A percentile compares a stretch with the other conserved stretches of the same genome.
These are phyloP conservation scores for Pterophyllum scalare DNA, from an alignment of 2,113 vertebrate species.

Conservation along the genomic window DNA sequence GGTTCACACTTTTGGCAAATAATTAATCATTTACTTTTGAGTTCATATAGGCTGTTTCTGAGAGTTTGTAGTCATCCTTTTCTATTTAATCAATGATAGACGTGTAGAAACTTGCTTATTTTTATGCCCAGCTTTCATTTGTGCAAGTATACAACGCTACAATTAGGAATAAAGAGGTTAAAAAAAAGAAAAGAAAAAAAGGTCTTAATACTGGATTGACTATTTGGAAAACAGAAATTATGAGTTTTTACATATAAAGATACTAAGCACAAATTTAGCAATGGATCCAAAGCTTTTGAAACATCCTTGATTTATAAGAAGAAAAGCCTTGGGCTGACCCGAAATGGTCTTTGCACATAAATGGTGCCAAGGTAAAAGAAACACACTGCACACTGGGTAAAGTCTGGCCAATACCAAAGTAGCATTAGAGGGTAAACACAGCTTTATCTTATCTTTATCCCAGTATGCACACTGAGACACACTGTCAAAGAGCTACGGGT, in stretches of 20 bases:
- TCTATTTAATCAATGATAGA: not conserved
- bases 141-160: not conserved
- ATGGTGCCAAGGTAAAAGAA: conserved; percentile 66
- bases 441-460: conserved; percentile 73
- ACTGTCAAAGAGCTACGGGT: conserved; percentile 42
- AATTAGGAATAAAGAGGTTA: not conserved
- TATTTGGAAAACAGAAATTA: not conserved
- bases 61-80: not conserved
- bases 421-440: conserved; percentile 66
- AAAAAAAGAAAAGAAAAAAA: not conserved
- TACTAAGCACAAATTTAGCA: conserved; percentile 1
- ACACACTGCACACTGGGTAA: conserved; percentile 50
- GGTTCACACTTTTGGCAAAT: conserved; percentile 30
- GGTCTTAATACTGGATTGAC: not conserved
- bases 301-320: conserved; percentile 36
- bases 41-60: not conserved
- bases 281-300: conserved; percentile 39
- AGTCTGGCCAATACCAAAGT: conserved; percentile 59
- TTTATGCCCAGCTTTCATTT: not conserved
- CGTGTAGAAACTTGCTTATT: not conserved
- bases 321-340: conserved; percentile 56
- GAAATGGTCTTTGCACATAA: conserved; percentile 44
- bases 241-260: conserved; percentile 2
- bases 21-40: conserved; percentile 40
- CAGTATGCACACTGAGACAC: conserved; percentile 46